These are phyloP conservation scores for Hypomecis punctinalis DNA, from an alignment of 2,888 invertebrate genomes.

Conservation along the genomic window DNA sequence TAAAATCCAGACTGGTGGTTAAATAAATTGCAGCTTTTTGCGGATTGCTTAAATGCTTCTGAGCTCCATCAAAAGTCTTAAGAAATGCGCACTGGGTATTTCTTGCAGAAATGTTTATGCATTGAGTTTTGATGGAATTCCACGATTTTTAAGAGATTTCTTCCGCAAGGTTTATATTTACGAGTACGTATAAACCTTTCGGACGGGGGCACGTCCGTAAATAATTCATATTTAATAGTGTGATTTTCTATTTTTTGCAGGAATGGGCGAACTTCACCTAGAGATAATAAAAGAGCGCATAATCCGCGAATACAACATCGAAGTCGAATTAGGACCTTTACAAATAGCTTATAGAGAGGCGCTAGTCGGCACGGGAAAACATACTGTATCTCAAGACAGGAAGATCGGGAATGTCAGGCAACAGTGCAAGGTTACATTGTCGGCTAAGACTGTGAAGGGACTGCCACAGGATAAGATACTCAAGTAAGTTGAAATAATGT, in stretches of 20 bases:
- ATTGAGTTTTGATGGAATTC: too few species aligned
- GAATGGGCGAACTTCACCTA: constrained; percentile 99
- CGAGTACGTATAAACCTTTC: too few species aligned
- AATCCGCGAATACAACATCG: constrained; percentile 94
- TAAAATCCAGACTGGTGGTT: too few species aligned
- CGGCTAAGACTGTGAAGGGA: constrained; percentile 81
- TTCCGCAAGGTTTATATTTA: too few species aligned
- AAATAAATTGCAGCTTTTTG: too few species aligned
- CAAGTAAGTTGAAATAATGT: constrained; percentile 60
- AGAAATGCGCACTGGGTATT: too few species aligned
- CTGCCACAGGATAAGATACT: constrained; percentile 76
- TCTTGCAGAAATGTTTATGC: too few species aligned
- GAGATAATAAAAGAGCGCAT: constrained; percentile 97
- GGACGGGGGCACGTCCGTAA: too few species aligned
- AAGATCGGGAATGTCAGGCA: constrained; percentile 87
- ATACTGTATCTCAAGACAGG: constrained; percentile 84
- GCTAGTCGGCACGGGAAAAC: constrained; percentile 73
- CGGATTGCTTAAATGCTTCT: too few species aligned
- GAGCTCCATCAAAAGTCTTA: too few species aligned
- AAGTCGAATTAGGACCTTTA: constrained; percentile 95
- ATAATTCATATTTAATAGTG: too few species aligned
- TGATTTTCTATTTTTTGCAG: constrained; percentile 67
- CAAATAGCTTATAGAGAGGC: constrained; percentile 97
- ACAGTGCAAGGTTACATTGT: constrained; percentile 86
- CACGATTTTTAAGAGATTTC: too few species aligned